Percentiles rank a stretch among this genome's conserved stretches.
These are phyloP conservation scores for Drosophila tripunctata DNA, from an alignment of 2,888 invertebrate species.

Conservation along the genomic window DNA sequence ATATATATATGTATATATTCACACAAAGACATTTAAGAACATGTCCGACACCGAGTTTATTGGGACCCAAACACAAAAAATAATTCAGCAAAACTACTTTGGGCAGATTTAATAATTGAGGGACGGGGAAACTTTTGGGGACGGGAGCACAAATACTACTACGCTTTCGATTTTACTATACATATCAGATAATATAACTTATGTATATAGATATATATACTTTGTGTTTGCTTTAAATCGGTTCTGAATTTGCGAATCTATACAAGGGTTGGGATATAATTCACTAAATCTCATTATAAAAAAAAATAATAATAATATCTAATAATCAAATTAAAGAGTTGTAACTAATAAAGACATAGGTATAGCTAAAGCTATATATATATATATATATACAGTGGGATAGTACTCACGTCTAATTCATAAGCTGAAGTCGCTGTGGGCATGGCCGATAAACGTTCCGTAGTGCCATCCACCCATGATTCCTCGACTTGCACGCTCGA, in stretches of 20 bases:
- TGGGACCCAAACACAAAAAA: conserved; percentile 21
- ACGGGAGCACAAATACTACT: conserved; percentile 51
- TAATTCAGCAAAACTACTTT: conserved; percentile 55
- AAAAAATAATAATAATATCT: conserved; percentile 25
- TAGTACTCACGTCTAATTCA: conserved; percentile 84
- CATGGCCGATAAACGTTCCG: conserved; percentile 90
- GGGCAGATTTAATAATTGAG: conserved; percentile 40
- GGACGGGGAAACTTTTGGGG: conserved; percentile 19
- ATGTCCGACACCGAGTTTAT: conserved; percentile 69
- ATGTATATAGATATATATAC: conserved; percentile 56
- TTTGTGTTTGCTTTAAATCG: conserved; percentile 60
- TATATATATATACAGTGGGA: not conserved
- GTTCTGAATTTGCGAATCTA: conserved; percentile 34
- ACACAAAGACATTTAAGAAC: conserved; percentile 51
- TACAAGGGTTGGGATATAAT: conserved; percentile 51
- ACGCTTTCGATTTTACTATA: conserved; percentile 54
- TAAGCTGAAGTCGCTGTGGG: conserved; percentile 87
- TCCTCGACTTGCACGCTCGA: conserved; percentile 94
- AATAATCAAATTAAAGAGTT: conserved; percentile 8
- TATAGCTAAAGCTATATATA: conserved; percentile 4
- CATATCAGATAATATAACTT: conserved; percentile 14
- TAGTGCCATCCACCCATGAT: conserved; percentile 94
- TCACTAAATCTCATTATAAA: conserved; percentile 27
- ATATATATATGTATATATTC: not conserved
- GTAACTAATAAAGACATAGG: too few relatives aligned